phyloP scores from a whole-genome alignment of 64 coral and sea anemone genomes.

The Pocillopora verrucosa region DNA sequence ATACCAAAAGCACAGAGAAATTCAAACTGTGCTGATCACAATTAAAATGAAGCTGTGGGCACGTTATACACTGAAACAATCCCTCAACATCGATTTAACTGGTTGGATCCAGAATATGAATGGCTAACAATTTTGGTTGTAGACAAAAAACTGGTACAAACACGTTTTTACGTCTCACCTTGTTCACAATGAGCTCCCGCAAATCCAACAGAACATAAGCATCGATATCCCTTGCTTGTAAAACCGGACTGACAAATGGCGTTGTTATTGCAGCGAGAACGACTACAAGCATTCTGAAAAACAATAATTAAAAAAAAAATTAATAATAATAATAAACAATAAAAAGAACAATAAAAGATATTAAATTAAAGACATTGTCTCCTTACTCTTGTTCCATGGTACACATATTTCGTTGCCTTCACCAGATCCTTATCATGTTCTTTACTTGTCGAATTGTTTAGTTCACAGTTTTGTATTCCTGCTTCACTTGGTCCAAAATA shows the following conservation, averaged over 20 bases:
- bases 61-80: no score
- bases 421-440: neutral
- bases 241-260: slow-evolving; percentile 20
- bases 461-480: neutral
- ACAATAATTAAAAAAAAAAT: no score
- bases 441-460: slow-evolving; percentile 9
- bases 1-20: no score
- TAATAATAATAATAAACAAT: no score
- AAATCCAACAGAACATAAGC: slow-evolving; percentile 1
- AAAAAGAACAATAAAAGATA: no score
- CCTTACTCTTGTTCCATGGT: neutral
- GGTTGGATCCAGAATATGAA: no score
- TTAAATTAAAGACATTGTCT: neutral
- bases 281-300: slow-evolving; percentile 4
- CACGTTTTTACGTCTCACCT: neutral
- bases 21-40: no score
- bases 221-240: neutral
- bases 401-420: neutral
- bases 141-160: no score
- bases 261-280: neutral
- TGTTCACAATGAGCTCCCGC: neutral
- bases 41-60: no score
- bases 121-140: no score
- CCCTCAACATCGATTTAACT: no score
- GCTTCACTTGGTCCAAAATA: neutral